A percentile compares a stretch with the other conserved stretches of the same genome.
These are phyloP conservation scores for Clarias fuscus DNA, from an alignment of 2,797 vertebrate species.

Conservation along the genomic window DNA sequence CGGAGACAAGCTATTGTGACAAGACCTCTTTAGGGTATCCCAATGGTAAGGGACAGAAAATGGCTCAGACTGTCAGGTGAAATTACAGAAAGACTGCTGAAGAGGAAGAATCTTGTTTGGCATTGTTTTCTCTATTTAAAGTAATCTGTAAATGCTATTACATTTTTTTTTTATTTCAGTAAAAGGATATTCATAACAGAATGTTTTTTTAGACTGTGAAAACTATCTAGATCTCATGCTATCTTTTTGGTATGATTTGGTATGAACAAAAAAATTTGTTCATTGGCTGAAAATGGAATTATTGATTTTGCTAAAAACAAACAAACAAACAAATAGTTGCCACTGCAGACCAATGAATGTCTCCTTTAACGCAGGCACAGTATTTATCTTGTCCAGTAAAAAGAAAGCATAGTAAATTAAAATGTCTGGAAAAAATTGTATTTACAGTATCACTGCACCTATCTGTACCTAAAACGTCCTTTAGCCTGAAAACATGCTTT, in stretches of 20 bases:
- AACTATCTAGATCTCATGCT: background rate
- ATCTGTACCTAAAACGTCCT: background rate
- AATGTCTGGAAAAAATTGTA: background rate
- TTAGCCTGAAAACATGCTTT: background rate
- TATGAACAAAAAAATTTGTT: no score
- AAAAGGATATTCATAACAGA: background rate
- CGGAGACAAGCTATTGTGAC: constrained; percentile 54
- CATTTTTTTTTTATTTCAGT: background rate
- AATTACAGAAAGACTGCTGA: constrained; percentile 44
- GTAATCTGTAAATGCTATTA: background rate
- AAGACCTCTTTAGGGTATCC: constrained; percentile 54
- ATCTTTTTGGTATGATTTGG: no score
- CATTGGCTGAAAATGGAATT: background rate
- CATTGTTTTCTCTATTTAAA: constrained; percentile 1
- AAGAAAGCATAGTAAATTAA: background rate
- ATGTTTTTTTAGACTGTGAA: background rate
- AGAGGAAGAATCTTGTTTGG: constrained; percentile 10
- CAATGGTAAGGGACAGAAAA: constrained; percentile 44
- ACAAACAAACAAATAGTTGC: background rate
- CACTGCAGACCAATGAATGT: background rate
- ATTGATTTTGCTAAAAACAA: background rate
- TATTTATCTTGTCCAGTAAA: background rate
- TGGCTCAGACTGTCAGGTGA: constrained; percentile 46
- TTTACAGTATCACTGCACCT: background rate
- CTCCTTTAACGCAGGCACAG: background rate